A percentile compares a stretch with the other conserved stretches of the same genome.
These are phyloP conservation scores for Micromys minutus DNA, from an alignment of 2,113 vertebrate species.

Conservation along the genomic window DNA sequence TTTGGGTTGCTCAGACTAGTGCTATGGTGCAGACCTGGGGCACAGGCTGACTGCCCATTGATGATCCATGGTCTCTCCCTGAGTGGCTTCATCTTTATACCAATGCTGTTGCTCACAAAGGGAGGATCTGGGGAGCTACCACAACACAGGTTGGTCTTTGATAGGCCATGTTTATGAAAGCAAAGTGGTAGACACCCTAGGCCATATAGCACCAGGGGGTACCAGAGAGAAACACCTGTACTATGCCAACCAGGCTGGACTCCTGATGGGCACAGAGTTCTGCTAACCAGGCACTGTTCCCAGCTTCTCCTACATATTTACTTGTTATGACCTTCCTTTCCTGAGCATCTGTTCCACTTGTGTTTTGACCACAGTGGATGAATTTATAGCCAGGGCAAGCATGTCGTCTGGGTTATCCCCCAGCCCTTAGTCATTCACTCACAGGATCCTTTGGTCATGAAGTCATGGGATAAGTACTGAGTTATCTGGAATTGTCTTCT, in stretches of 20 bases:
- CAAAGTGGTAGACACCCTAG: constrained; percentile 84
- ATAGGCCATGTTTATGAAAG: constrained; percentile 84
- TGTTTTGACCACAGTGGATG: background rate
- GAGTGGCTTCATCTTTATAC: constrained; percentile 83
- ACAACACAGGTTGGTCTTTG: constrained; percentile 29
- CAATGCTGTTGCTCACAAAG: constrained; percentile 80
- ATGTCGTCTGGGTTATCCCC: background rate
- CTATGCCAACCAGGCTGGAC: background rate
- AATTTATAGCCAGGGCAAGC: background rate
- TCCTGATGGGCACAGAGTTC: background rate
- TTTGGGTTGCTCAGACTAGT: constrained; percentile 78
- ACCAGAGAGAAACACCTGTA: background rate
- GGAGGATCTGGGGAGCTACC: constrained; percentile 66
- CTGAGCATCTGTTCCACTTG: background rate
- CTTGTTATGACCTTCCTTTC: background rate
- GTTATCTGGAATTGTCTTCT: background rate
- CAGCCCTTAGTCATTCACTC: background rate
- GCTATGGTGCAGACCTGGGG: constrained; percentile 71
- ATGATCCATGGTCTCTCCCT: constrained; percentile 86
- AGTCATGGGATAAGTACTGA: background rate
- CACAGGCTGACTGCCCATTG: constrained; percentile 79
- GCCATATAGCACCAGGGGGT: constrained; percentile 79
- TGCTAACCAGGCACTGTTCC: background rate
- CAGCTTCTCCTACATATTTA: background rate
- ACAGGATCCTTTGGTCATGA: background rate